Base-by-base conservation (phyloP, 2,888 invertebrate genomes). In the Augochlorella aurata region DNA sequence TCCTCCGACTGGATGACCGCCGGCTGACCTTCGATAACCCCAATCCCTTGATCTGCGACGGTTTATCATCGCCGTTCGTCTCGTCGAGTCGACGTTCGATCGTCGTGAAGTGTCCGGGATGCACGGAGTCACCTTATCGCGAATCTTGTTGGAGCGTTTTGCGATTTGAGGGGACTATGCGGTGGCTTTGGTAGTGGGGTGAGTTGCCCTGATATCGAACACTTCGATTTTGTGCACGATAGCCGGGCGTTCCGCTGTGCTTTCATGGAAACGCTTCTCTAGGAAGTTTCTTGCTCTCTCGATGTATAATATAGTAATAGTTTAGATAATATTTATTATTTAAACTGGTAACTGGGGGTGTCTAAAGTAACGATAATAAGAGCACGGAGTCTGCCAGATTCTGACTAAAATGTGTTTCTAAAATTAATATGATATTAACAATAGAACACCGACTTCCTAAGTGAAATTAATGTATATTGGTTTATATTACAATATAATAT, bases 1-100 rank as follows among this genome's bases (percentile, higher is more conserved):
- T 74, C 71, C 71, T 72, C 79, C 81, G 73, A 77, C 70, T 79
- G 85, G 81, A 87, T 83, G 83, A 87, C 79, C 82, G 83, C 73
- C 83, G 72, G 70, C 79, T 83, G 74, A 83, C 83, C 70, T 70
- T 38, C 38, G 18, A 50, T 18, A 16, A 50, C 18, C 24, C 38
- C 38, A 2, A 38, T 61, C 70, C 72, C 72, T 52, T 65, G 24
- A 21, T 29, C 52, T 7, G 24, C 16, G 24, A 29, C 24, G 24
- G 29, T 70, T 69, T 66, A 63, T 68, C 61, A 66, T 76, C 69
- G 52, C 76, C 74, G 71, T 72, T 82, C 85, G 85, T 79, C 83
- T 80, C 80, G 83, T 77, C 84, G 83, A 79, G 83, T 83, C 84
- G 84, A 80, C 70, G 79, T 54, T 61, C 83, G 79, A 44, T 79